Evolutionary conservation across 1,140 invertebrate species (phyloP).

Genomic region (Oncopodura yosiiana): DNA sequence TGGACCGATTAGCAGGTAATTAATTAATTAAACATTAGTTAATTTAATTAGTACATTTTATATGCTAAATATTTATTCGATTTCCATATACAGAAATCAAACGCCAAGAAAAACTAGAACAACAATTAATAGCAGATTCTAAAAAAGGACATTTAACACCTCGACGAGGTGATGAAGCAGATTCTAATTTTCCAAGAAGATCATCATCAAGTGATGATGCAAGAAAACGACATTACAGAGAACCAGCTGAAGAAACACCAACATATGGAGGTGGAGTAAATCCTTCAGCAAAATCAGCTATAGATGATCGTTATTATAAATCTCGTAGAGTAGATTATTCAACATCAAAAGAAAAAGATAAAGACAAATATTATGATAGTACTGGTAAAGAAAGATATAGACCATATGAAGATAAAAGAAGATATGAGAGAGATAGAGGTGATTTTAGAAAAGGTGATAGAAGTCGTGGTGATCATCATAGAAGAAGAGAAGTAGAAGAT

Average conservation of each 20-base stretch:
- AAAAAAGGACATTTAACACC: constrained; percentile 43
- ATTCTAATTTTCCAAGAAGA: constrained; percentile 14
- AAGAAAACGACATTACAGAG: constrained; percentile 49
- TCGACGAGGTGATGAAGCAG: constrained; percentile 37
- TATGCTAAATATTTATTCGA: not conserved
- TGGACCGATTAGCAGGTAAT: constrained; percentile 71
- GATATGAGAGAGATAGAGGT: constrained; percentile 36
- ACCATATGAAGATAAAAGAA: constrained; percentile 35
- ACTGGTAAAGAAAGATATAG: constrained; percentile 37
- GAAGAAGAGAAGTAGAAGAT: constrained; percentile 14
- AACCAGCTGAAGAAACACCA: constrained; percentile 37
- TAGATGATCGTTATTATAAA: constrained; percentile 34
- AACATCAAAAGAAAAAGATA: constrained; percentile 32
- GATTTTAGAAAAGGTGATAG: constrained; percentile 17
- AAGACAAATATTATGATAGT: constrained; percentile 42
- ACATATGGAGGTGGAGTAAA: constrained; percentile 31
- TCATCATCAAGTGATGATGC: constrained; percentile 50
- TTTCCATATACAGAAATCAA: constrained; percentile 47
- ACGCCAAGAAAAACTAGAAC: constrained; percentile 54
- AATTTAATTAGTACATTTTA: not conserved
- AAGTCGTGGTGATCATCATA: constrained; percentile 11
- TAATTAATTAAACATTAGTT: constrained; percentile 2
- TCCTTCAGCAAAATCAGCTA: constrained; percentile 34
- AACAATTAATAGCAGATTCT: constrained; percentile 42
- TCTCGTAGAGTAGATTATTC: constrained; percentile 29